A percentile compares a stretch with the other conserved stretches of the same genome.
These are phyloP conservation scores for Dendronephthya gigantea DNA, from an alignment of 64 coral and sea anemone species.

Conservation along the genomic window DNA sequence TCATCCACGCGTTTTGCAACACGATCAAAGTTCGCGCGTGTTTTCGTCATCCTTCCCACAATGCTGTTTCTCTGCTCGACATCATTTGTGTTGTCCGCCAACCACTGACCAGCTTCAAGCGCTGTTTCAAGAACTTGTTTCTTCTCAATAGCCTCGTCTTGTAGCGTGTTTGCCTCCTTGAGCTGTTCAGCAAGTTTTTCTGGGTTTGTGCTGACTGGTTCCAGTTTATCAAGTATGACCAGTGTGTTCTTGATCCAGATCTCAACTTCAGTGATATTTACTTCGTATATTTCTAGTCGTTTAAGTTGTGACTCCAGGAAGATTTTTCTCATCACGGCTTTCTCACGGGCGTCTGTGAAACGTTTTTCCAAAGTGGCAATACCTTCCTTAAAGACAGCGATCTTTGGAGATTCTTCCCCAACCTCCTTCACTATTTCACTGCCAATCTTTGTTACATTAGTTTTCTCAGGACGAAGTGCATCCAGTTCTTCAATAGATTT, in stretches of 20 bases:
- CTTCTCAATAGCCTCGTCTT: slow-evolving; percentile 59
- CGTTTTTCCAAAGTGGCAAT: background rate
- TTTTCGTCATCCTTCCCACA: slow-evolving; percentile 73
- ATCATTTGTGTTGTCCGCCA: slow-evolving; percentile 63
- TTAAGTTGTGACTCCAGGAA: slow-evolving; percentile 58
- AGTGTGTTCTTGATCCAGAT: slow-evolving; percentile 57
- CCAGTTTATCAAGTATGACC: slow-evolving; percentile 47
- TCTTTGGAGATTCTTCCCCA: background rate
- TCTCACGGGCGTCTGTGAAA: background rate
- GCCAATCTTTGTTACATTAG: background rate
- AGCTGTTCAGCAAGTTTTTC: slow-evolving; percentile 75
- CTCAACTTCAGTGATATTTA: slow-evolving; percentile 61
- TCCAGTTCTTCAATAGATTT: background rate
- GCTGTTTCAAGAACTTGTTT: slow-evolving; percentile 56
- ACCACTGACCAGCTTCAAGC: slow-evolving; percentile 64
- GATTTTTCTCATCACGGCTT: slow-evolving; percentile 39
- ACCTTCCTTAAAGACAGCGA: background rate
- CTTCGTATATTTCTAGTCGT: slow-evolving; percentile 50
- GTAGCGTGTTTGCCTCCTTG: slow-evolving; percentile 49
- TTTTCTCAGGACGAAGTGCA: background rate
- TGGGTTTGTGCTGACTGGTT: slow-evolving; percentile 80
- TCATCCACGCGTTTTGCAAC: slow-evolving; percentile 74
- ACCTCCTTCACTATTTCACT: background rate
- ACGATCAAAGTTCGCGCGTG: slow-evolving; percentile 53
- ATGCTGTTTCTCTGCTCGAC: slow-evolving; percentile 26